These are phyloP conservation scores for Plestiodon gilberti DNA, from an alignment of 2,113 vertebrate genomes.

Conservation along the genomic window DNA sequence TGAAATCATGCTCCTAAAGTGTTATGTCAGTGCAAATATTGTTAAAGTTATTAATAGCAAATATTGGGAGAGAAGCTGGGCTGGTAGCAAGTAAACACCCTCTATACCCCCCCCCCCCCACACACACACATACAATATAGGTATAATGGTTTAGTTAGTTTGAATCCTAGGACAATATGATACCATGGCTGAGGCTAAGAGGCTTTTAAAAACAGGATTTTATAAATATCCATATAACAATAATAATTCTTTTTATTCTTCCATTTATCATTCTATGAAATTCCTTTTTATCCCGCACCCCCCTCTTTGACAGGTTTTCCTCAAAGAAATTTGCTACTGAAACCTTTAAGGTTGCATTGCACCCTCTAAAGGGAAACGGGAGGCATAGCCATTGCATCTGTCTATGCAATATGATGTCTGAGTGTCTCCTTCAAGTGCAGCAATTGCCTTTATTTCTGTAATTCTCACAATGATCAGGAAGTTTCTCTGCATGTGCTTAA, in stretches of 20 bases:
- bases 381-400: conserved; percentile 26
- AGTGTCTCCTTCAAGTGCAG: not conserved
- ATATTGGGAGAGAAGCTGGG: conserved; percentile 45
- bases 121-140: not conserved
- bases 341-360: conserved; percentile 3
- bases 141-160: not conserved
- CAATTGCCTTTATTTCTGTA: not conserved
- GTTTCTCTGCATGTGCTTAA: not conserved
- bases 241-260: conserved; percentile 9
- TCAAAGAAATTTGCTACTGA: not conserved
- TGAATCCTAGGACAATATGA: not conserved
- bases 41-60: conserved; percentile 57
- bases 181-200: not conserved
- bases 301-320: not conserved
- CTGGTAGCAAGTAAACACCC: not conserved
- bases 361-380: conserved; percentile 2
- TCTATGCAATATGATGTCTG: not conserved
- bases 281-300: not conserved
- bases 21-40: conserved; percentile 63
- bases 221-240: conserved; percentile 39
- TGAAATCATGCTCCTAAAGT: conserved; percentile 68
- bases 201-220: conserved; percentile 35
- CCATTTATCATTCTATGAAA: not conserved
- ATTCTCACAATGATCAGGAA: not conserved
- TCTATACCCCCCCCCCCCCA: not conserved